Evolutionary conservation across 2,797 vertebrate genomes (phyloP), one percentile per base, ranked within the genome.

Genomic region (Falco naumanni): DNA sequence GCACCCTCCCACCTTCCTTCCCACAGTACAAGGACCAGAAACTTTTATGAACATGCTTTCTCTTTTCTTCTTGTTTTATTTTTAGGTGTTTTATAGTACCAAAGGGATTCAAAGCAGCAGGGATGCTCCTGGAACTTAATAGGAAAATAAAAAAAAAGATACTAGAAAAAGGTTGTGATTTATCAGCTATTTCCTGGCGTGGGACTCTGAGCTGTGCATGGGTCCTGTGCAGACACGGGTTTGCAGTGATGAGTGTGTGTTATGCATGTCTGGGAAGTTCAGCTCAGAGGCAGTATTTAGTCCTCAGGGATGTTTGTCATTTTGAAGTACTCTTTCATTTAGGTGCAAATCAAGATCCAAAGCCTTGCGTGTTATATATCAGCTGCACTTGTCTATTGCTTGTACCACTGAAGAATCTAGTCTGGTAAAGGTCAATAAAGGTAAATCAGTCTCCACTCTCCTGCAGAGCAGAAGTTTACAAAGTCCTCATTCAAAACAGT

Each of bases 341-440:
- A 96, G 89, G 91, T 96, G 96, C 95, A 97, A 96, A 96, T 96
- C 86, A 92, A 89, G 93, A 75, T 45, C 90, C 78, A 28, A 90
- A 96, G 89, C 87, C 47, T 91, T 29, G 20, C 0, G 2, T 82
- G 80, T 74, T 39, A 37, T 37, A 47, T 66, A 84, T 90, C 93
- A 57, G 91, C 88, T 68, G 64, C 66, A 2, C 74, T 93, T 28
- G 12, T 34, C 80, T 84, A 57, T 90, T 5, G 0, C 88, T 92
- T 80, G 71, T 60, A n/a, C 91, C 83, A 45, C 86, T 51, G 13
- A 37, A 69, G 71, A 90, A 68, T 47, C 91, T 60, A 16, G 84
- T 39, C 81, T 64, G 88, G 68, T 77, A 17, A 21, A 92, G 92
- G 94, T 92, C 88, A 85, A 0, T 31, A 29, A 74, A 94, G 93